Evolutionary conservation across 2,797 vertebrate genomes (phyloP).

Genomic region (Alca torda): DNA sequence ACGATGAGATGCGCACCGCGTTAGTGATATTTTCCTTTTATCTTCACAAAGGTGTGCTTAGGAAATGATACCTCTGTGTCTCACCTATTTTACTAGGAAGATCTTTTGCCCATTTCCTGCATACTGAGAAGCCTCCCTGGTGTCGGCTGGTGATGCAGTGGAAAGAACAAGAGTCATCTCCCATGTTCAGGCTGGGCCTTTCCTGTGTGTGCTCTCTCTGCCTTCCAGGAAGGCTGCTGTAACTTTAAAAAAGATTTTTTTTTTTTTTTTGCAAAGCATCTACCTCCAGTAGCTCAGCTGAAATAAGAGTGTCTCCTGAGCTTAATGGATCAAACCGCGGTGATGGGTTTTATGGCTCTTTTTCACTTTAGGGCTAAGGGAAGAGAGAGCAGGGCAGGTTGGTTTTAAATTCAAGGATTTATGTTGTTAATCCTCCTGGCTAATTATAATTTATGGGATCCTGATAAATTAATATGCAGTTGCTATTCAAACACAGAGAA

Average conservation of each 20-base stretch:
- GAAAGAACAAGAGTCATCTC: neutral
- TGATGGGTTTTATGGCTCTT: conserved; percentile 83
- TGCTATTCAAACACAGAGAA: conserved; percentile 81
- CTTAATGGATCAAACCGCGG: conserved; percentile 81
- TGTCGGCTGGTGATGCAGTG: conserved; percentile 12
- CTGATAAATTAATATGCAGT: conserved; percentile 85
- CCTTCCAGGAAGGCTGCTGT: conserved; percentile 64
- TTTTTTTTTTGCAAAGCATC: conserved; percentile 45
- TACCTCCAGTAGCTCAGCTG: conserved; percentile 71
- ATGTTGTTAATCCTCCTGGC: conserved; percentile 84
- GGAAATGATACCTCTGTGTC: neutral
- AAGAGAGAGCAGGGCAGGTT: conserved; percentile 80
- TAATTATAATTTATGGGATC: conserved; percentile 87
- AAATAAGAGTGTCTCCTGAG: conserved; percentile 79
- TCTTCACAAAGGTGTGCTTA: conserved; percentile 2
- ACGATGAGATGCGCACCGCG: neutral
- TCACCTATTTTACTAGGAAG: neutral
- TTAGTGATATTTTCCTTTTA: neutral
- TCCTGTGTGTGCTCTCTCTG: neutral
- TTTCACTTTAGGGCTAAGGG: conserved; percentile 83
- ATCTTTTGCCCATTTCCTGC: conserved; percentile 1
- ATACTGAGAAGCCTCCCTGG: conserved; percentile 40
- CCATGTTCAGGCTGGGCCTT: neutral
- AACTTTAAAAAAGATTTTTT: conserved; percentile 75
- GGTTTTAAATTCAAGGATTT: conserved; percentile 85